Evolutionary conservation across 1,140 invertebrate genomes (phyloP).

Genomic region (Cydia amplana): DNA sequence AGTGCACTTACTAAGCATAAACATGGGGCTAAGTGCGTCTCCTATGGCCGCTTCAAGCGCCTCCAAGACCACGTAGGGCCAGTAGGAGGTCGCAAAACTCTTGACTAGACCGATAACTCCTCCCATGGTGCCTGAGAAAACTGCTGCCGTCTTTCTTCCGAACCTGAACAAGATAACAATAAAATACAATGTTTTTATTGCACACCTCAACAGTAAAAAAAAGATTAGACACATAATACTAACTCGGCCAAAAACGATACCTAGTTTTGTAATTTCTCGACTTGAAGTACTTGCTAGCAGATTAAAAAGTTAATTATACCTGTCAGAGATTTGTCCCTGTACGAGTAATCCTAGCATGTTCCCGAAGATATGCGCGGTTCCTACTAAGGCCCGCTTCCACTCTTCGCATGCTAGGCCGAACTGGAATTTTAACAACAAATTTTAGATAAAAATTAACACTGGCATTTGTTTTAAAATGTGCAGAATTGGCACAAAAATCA

Average conservation of each 20-base stretch:
- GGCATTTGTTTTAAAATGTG: too few relatives aligned
- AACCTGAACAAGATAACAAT: constrained; percentile 47
- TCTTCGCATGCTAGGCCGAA: constrained; percentile 68
- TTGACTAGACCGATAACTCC: constrained; percentile 63
- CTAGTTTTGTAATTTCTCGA: too few relatives aligned
- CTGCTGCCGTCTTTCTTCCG: constrained; percentile 69
- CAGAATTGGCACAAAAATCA: too few relatives aligned
- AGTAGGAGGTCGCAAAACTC: constrained; percentile 61
- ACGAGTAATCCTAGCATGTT: constrained; percentile 64
- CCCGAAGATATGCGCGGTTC: constrained; percentile 65
- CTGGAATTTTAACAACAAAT: constrained; percentile 40
- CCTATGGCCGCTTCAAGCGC: constrained; percentile 66
- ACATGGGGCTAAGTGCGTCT: constrained; percentile 69
- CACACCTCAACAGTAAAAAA: too few relatives aligned
- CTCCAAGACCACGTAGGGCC: constrained; percentile 60
- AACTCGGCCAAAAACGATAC: too few relatives aligned
- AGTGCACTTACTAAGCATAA: constrained; percentile 69
- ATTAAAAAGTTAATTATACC: constrained; percentile 39
- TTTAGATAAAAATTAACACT: too few relatives aligned
- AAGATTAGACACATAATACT: too few relatives aligned
- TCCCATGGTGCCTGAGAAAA: constrained; percentile 65
- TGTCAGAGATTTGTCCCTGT: constrained; percentile 70
- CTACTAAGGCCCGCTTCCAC: constrained; percentile 67
- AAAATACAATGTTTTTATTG: constrained; percentile 6
- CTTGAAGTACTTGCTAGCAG: too few relatives aligned